Evolutionary conservation across 1,140 invertebrate genomes (phyloP), one percentile per base, ranked within the genome.

Genomic region (Bathynomus jamesi): DNA sequence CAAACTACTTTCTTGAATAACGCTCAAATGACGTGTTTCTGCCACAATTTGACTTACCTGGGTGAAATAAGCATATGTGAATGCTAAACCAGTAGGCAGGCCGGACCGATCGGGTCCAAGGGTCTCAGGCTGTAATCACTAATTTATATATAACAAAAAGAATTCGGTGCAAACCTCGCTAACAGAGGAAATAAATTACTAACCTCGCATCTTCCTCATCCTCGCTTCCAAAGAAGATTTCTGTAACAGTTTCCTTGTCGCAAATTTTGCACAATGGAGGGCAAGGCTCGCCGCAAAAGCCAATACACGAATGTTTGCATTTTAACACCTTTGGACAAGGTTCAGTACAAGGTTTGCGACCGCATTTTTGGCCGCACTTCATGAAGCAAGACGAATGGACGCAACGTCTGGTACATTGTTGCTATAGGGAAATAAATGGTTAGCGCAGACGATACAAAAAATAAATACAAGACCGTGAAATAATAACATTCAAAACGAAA

Each of bases 201-300:
- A 10, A 67, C 69, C 69, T 61, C 8, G 69, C 69, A 25, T 70
- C 62, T 32, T 62, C 61, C 13, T 70, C 69, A 28, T 32, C 30
- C 13, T 70, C 69, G 74, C 81, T 83, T 10, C 87, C 87, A 75
- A 80, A 72, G 21, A 89, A 83, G 72, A 90, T 84, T 21, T 82
- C 83, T 28, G 81, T 81, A 0, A 87, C 78, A 86, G 76, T 83
- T 81, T 86, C 83, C 30, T 80, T 78, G 72, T 86, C 73, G 69
- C 83, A 84, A 7, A 78, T 67, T 24, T 79, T 73, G 77, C 83
- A 84, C 10, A 78, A 80, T 0, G 66, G 70, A 78, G 81, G 86
- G 80, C 83, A 80, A 83, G 85, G 79, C 85, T 91, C 89, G 13
- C 88, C 88, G 81, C 89, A 91, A 67, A 88, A 84, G 30, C 89